Conservation (phyloP, 2,888 invertebrate genomes). For the Laothoe populi region DNA sequence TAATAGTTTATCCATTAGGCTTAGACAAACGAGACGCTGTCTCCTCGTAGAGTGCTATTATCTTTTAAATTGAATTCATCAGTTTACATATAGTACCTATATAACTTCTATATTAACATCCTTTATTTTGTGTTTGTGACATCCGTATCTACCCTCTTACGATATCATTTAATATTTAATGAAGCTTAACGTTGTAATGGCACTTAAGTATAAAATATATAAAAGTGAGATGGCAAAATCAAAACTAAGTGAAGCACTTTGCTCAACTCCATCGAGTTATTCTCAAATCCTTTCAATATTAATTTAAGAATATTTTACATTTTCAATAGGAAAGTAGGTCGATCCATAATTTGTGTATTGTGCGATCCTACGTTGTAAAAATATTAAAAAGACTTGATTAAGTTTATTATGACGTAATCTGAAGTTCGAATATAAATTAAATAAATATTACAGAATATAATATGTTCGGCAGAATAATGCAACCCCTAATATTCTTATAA, state of each 20-base stretch:
- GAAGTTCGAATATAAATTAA: not conserved
- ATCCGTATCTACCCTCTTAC: no score
- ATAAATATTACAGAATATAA: not conserved
- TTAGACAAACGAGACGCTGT: not conserved
- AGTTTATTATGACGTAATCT: not conserved
- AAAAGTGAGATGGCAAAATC: not conserved
- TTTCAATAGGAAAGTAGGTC: constrained; percentile 3
- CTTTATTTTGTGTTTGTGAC: not conserved
- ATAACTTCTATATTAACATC: not conserved
- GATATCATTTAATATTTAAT: no score
- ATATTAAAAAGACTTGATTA: not conserved
- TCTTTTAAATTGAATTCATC: not conserved
- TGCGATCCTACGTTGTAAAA: not conserved
- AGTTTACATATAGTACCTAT: not conserved
- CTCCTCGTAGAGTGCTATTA: not conserved
- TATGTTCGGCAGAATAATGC: not conserved
- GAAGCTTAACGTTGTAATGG: no score
- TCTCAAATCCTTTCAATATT: constrained; percentile 17
- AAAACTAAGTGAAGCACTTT: not conserved
- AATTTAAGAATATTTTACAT: not conserved
- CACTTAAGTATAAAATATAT: not conserved
- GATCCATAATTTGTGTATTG: not conserved
- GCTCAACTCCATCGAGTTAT: not conserved
- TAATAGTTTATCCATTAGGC: constrained; percentile 1
- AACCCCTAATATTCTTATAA: no score